Conservation (phyloP, 2,888 invertebrate species). For the Dryococelus australis region DNA sequence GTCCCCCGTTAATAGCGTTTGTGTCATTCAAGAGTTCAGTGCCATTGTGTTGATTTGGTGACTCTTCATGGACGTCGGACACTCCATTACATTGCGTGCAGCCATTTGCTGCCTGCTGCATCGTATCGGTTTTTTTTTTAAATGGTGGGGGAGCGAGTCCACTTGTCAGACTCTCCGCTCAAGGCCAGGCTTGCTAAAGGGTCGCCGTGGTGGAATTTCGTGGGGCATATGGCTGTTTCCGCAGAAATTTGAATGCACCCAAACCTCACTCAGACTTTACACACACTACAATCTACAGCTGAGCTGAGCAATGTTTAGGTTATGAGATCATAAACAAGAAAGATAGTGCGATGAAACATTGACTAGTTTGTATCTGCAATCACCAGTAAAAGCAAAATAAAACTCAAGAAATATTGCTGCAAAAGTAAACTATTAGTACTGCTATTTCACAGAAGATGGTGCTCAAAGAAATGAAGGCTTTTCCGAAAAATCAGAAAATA, state of each 20-base stretch:
- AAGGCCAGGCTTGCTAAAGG: conserved; percentile 83
- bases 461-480: too few relatives aligned
- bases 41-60: conserved; percentile 52
- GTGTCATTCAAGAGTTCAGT: conserved; percentile 56
- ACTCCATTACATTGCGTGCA: conserved; percentile 55
- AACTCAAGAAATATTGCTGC: too few relatives aligned
- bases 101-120: conserved; percentile 55
- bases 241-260: conserved; percentile 45
- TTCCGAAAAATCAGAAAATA: too few relatives aligned
- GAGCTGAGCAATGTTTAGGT: conserved; percentile 53
- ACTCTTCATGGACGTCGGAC: conserved; percentile 47
- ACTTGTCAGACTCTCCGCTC: conserved; percentile 92
- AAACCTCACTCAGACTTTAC: conserved; percentile 40
- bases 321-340: conserved; percentile 51
- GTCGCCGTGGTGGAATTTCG: conserved; percentile 54
- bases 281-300: conserved; percentile 43
- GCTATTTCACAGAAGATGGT: too few relatives aligned
- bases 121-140: conserved; percentile 75
- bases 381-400: too few relatives aligned
- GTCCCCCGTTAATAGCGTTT: conserved; percentile 45
- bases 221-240: conserved; percentile 44
- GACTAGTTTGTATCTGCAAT: too few relatives aligned
- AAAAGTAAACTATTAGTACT: too few relatives aligned
- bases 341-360: too few relatives aligned
- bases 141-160: conserved; percentile 95